Conservation (phyloP, 2,888 invertebrate genomes). For the Apamea crenata region DNA sequence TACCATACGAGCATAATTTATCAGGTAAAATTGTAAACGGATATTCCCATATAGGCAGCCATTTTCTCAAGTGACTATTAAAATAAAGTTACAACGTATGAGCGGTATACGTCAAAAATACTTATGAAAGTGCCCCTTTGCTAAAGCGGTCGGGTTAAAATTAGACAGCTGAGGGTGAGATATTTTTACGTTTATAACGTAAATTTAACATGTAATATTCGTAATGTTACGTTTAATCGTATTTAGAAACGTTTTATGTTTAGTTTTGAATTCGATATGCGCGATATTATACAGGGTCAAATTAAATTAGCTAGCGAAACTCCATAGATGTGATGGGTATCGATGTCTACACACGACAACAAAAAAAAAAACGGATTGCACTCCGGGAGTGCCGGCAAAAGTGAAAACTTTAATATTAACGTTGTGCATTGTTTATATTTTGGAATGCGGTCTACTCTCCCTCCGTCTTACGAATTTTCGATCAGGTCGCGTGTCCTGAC, state of each 20-base stretch:
- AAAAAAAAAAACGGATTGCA: too few relatives aligned
- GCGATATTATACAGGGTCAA: neutral
- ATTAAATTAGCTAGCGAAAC: too few relatives aligned
- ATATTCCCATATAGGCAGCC: conserved; percentile 36
- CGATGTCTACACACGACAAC: too few relatives aligned
- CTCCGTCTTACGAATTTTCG: too few relatives aligned
- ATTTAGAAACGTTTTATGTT: neutral
- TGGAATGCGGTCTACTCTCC: too few relatives aligned
- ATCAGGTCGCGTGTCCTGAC: too few relatives aligned
- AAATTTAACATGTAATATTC: conserved; percentile 19
- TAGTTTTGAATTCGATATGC: neutral
- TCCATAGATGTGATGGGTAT: too few relatives aligned
- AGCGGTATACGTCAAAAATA: conserved; percentile 55
- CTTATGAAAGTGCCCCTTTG: conserved; percentile 57
- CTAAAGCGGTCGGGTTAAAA: conserved; percentile 41
- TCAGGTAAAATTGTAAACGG: conserved; percentile 48
- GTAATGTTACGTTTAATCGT: conserved; percentile 7
- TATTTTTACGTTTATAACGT: conserved; percentile 34
- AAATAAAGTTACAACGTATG: conserved; percentile 47
- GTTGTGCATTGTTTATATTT: too few relatives aligned
- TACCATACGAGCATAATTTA: conserved; percentile 17
- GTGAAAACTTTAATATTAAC: too few relatives aligned
- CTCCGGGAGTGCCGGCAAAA: too few relatives aligned
- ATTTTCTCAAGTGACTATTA: conserved; percentile 58
- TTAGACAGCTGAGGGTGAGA: conserved; percentile 32